A percentile compares a stretch with the other conserved stretches of the same genome.
phyloP scores from a whole-genome alignment of 2,797 vertebrate species.

The Diglossa cyanea region DNA sequence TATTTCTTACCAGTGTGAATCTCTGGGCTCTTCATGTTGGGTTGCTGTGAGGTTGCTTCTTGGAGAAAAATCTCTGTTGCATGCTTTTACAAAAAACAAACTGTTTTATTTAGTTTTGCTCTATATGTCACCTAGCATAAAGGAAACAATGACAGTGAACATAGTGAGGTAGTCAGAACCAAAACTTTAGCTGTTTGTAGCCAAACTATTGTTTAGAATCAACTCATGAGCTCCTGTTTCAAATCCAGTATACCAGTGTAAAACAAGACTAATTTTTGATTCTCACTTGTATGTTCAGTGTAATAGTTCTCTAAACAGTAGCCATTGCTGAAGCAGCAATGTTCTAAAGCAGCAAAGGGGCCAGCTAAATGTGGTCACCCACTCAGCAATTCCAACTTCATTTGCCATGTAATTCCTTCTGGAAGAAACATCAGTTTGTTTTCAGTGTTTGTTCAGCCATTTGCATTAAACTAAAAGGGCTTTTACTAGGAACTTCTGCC shows the following conservation, averaged over 20 bases:
- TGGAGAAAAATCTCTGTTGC: background rate
- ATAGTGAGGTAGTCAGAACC: background rate
- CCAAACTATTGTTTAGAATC: conserved; percentile 33
- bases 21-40: background rate
- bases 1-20: background rate
- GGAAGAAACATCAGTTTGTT: background rate
- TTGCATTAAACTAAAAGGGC: background rate
- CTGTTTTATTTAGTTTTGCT: conserved; percentile 6
- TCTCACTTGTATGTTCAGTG: background rate
- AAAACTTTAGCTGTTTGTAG: background rate
- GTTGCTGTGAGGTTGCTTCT: background rate
- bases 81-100: background rate
- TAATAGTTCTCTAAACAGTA: background rate
- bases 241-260: background rate
- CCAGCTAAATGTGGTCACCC: background rate
- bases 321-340: background rate
- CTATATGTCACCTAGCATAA: background rate
- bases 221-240: background rate
- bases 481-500: background rate
- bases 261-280: conserved; percentile 2
- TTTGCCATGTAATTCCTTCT: background rate
- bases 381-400: background rate
- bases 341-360: background rate
- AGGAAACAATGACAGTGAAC: conserved; percentile 19
- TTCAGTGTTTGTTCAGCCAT: background rate